Conservation (phyloP, 2,888 invertebrate species). For the Dasysyrphus tricinctus region DNA sequence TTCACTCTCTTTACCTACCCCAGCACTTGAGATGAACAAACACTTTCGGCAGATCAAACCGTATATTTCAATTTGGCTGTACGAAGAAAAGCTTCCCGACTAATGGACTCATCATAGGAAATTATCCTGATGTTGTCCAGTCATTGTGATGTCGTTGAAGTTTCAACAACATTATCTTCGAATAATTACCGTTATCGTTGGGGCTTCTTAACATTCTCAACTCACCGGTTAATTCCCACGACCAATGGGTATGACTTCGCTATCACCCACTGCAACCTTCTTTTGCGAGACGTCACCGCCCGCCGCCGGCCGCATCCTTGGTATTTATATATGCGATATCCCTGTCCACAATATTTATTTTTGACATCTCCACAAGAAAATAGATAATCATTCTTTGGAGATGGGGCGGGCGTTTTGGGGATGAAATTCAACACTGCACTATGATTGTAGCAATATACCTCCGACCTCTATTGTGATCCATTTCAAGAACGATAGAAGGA, state of each 20-base stretch:
- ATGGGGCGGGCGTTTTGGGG: background rate
- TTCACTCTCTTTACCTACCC: background rate
- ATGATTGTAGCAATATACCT: background rate
- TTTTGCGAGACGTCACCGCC: background rate
- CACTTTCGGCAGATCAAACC: constrained; percentile 22
- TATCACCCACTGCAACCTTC: constrained; percentile 7
- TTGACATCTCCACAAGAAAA: constrained; percentile 59
- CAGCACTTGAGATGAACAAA: constrained; percentile 43
- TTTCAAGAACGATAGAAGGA: constrained; percentile 29
- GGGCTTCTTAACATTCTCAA: constrained; percentile 62
- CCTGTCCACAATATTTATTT: constrained; percentile 60
- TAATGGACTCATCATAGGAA: constrained; percentile 67
- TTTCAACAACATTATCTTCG: constrained; percentile 62
- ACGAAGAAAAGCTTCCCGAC: constrained; percentile 29
- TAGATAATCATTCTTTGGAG: constrained; percentile 35
- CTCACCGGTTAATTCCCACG: constrained; percentile 55
- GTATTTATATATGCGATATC: constrained; percentile 8
- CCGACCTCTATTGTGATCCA: constrained; percentile 1
- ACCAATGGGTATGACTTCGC: background rate
- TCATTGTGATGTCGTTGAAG: constrained; percentile 67
- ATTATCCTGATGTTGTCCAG: constrained; percentile 55
- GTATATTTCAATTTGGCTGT: constrained; percentile 8
- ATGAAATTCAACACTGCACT: constrained; percentile 57
- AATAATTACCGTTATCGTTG: constrained; percentile 67
- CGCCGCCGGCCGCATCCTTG: background rate